Base-by-base conservation (phyloP, 92 coral and sea anemone genomes). In the Epizoanthus stellaris region DNA sequence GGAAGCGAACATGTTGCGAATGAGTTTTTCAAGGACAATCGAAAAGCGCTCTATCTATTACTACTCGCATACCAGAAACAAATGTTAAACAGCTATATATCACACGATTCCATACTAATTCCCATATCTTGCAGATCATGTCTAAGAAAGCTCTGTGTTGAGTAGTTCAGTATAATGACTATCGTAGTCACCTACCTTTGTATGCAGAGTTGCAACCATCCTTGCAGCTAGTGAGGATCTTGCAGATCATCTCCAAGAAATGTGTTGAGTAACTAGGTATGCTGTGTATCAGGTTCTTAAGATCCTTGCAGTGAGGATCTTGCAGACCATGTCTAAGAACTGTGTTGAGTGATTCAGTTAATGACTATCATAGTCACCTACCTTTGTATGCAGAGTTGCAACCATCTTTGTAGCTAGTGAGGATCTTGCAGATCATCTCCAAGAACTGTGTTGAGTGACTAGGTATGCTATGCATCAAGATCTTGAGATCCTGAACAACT, bases 181-280 rank as follows among this genome's bases (percentile, higher is more conserved):
- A 52, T 52, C 56, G 56, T 15, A 52, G 56, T 52, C 56, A 2
- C 56, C 56, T 70, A 96, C 99, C 93, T 93, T 92, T 96, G 88
- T 96, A 94, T 15, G 98, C 95, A 6, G 93, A 62, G 45, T 89
- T 84, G 63, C 99, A 96, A 53, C 89, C 91, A 12, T 92, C 95
- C 80, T 91, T 96, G 84, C 92, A 96, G 52, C 36, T 30, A 30
- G 36, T 30, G 36, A 30, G 36, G 36, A 30, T 94, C 47, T 84
- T 91, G 82, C 95, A 96, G 14, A 96, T 90, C 98, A 94, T 96
- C 70, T 96, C 98, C 77, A 96, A 89, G 85, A 96, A 94, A 80
- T 92, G 97, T 39, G 93, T 86, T 12, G 98, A 92, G 81, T 96
- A 93, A 75, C 88, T 91, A 52, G 98, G 98, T 81, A 96, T 73